Conservation (phyloP, 2,888 invertebrate genomes). For the Hypsopygia costalis region DNA sequence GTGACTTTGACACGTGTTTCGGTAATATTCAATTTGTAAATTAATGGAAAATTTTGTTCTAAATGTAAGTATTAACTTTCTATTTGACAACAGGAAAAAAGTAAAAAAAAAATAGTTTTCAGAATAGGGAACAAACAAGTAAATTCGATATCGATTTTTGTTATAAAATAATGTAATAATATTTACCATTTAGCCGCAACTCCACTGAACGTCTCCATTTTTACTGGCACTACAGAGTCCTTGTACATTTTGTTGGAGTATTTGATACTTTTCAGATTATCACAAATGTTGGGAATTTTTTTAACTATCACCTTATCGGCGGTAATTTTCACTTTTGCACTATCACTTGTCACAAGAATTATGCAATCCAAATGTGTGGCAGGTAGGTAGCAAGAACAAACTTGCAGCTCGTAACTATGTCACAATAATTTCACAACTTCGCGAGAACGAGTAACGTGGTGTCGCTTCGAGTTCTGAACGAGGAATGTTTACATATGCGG, state of each 20-base stretch:
- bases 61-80: too few relatives aligned
- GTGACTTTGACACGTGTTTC: neutral
- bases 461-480: conserved; percentile 34
- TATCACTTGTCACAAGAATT: conserved; percentile 41
- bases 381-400: conserved; percentile 9
- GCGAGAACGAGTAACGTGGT: conserved; percentile 39
- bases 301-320: conserved; percentile 37
- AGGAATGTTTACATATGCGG: conserved; percentile 44
- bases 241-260: conserved; percentile 62
- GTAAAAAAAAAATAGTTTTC: too few relatives aligned
- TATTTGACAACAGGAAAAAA: too few relatives aligned
- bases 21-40: too few relatives aligned
- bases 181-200: conserved; percentile 71
- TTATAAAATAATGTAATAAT: conserved; percentile 11
- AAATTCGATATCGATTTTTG: too few relatives aligned
- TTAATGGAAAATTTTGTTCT: too few relatives aligned
- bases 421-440: conserved; percentile 73
- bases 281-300: conserved; percentile 49
- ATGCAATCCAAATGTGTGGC: conserved; percentile 37
- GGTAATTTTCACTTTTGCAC: conserved; percentile 28
- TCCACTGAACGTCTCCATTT: conserved; percentile 69
- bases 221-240: conserved; percentile 67
- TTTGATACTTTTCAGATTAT: conserved; percentile 56
- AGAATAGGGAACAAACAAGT: too few relatives aligned
- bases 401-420: conserved; percentile 43